Percentiles rank a stretch among this genome's conserved stretches.
Evolutionary conservation across 2,797 vertebrate genomes (phyloP).

Genomic region (Tenualosa ilisha): DNA sequence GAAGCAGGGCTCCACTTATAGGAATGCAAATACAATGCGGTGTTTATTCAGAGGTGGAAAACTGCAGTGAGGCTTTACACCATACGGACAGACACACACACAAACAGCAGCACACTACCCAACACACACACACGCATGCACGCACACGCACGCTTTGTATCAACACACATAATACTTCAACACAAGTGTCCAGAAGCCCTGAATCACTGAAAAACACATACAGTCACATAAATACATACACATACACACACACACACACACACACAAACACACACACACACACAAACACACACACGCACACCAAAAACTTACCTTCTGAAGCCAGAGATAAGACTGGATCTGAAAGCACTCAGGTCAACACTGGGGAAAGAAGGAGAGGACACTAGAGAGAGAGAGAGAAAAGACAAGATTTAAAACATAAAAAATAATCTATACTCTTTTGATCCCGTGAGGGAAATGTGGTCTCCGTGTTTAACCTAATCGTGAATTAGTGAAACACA

Average conservation of each 20-base stretch:
- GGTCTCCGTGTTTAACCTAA: too few species aligned
- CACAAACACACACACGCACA: not conserved
- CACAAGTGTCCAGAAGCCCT: too few species aligned
- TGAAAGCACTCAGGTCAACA: conserved; percentile 67
- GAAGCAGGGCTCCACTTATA: not conserved
- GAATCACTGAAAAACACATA: too few species aligned
- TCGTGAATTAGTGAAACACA: too few species aligned
- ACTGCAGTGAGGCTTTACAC: not conserved
- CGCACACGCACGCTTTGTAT: too few species aligned
- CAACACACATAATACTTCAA: not conserved
- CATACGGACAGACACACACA: not conserved
- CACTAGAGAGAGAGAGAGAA: conserved; percentile 69
- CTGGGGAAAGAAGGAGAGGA: conserved; percentile 72
- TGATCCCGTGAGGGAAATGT: too few species aligned
- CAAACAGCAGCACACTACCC: not conserved
- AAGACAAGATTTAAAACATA: not conserved
- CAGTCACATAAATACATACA: too few species aligned
- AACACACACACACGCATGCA: conserved; percentile 14
- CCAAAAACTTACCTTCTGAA: conserved; percentile 83
- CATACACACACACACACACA: not conserved
- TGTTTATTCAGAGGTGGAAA: not conserved
- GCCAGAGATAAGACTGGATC: conserved; percentile 68
- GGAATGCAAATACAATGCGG: not conserved
- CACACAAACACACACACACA: not conserved
- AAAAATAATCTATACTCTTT: too few species aligned